These are phyloP conservation scores for Solenopsis fugax DNA, from an alignment of 1,140 invertebrate species.

Conservation along the genomic window DNA sequence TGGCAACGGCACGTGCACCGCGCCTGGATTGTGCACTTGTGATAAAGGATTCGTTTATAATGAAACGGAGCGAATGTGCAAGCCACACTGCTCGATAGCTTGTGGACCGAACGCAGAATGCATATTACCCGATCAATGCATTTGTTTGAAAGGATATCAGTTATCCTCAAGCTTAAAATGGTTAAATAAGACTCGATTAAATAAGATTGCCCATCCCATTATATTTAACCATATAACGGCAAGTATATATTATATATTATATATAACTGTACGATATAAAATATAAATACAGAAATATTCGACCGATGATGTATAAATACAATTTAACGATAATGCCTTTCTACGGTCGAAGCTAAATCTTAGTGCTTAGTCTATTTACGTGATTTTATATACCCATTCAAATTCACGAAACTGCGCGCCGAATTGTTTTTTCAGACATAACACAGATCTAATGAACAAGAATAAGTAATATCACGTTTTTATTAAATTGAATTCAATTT, in stretches of 20 bases:
- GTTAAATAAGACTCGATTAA: too few species aligned
- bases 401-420: too few species aligned
- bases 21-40: constrained; percentile 67
- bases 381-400: too few species aligned
- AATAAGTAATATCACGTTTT: too few species aligned
- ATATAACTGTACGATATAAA: not conserved
- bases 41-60: not conserved
- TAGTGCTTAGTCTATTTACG: too few species aligned
- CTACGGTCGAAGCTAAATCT: too few species aligned
- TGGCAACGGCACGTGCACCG: constrained; percentile 10
- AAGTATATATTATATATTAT: not conserved
- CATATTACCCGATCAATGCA: not conserved
- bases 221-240: not conserved
- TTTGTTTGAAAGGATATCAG: not conserved
- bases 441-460: too few species aligned
- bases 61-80: not conserved
- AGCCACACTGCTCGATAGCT: not conserved
- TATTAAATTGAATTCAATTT: too few species aligned
- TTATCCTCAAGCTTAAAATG: not conserved
- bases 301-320: too few species aligned
- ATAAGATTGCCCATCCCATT: too few species aligned
- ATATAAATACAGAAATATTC: not conserved
- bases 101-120: not conserved
- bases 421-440: too few species aligned
- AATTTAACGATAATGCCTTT: too few species aligned